phyloP scores from a whole-genome alignment of 2,888 invertebrate species.

The Escarpia spicata region DNA sequence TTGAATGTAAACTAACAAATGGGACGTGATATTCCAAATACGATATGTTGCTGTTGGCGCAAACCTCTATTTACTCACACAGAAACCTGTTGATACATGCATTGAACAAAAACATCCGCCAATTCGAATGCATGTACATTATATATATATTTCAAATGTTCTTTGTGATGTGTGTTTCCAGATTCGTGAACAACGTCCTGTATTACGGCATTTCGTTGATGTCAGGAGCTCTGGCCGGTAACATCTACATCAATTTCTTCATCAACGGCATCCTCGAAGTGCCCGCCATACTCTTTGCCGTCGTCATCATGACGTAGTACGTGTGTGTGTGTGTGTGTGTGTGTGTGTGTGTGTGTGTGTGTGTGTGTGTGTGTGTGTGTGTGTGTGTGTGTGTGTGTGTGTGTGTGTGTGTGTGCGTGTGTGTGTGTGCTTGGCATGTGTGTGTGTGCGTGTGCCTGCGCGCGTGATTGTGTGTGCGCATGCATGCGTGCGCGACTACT shows the following conservation, averaged over 20 bases:
- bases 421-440: not conserved
- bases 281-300: constrained; percentile 28
- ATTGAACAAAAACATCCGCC: too few species aligned
- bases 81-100: too few species aligned
- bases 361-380: constrained; percentile 33
- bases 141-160: too few species aligned
- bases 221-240: constrained; percentile 29
- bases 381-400: constrained; percentile 21
- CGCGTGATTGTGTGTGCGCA: not conserved
- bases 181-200: not conserved
- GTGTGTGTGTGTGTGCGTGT: not conserved
- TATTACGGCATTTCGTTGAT: constrained; percentile 34
- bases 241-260: constrained; percentile 37
- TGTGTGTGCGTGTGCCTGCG: not conserved
- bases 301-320: constrained; percentile 22
- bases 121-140: too few species aligned
- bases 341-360: constrained; percentile 34
- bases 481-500: not conserved
- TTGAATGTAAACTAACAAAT: too few species aligned
- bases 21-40: too few species aligned
- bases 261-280: constrained; percentile 32
- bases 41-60: too few species aligned
- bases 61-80: too few species aligned
- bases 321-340: constrained; percentile 32
- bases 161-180: not conserved